phyloP scores from a whole-genome alignment of 2,113 vertebrate species.

The Sapayoa aenigma region DNA sequence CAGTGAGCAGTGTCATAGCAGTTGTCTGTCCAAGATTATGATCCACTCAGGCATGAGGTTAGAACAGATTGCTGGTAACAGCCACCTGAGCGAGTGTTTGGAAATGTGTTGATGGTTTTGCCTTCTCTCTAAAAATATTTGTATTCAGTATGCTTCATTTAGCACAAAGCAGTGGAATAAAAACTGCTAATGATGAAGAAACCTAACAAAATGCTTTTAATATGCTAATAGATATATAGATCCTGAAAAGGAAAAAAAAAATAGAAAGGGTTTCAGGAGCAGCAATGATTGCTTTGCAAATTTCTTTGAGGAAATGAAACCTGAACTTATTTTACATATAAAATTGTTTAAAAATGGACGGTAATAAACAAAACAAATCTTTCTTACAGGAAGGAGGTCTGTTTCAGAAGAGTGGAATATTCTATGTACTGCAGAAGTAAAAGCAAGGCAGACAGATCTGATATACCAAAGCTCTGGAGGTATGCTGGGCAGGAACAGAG shows the following conservation, averaged over 20 bases:
- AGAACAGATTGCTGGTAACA: neutral
- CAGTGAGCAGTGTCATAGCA: neutral
- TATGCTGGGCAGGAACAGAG: neutral
- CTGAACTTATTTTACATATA: neutral
- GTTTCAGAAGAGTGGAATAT: neutral
- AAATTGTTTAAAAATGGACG: neutral
- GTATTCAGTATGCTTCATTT: neutral
- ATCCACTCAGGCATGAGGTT: neutral
- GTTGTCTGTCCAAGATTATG: slow-evolving; percentile 25
- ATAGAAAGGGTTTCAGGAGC: neutral
- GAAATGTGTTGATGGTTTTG: neutral
- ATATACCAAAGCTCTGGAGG: neutral
- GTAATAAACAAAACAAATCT: neutral
- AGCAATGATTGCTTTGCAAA: neutral
- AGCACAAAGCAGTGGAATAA: neutral
- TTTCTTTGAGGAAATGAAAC: neutral
- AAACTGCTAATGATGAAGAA: neutral
- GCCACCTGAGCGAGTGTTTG: neutral
- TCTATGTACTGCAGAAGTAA: neutral
- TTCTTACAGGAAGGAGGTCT: neutral
- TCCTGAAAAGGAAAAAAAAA: neutral
- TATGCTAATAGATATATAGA: neutral
- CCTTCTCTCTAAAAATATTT: neutral
- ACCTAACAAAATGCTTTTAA: neutral
- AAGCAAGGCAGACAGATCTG: neutral